These are phyloP conservation scores for Astropecten irregularis DNA, from an alignment of 53 echinoderm and acorn worm species.

Conservation along the genomic window DNA sequence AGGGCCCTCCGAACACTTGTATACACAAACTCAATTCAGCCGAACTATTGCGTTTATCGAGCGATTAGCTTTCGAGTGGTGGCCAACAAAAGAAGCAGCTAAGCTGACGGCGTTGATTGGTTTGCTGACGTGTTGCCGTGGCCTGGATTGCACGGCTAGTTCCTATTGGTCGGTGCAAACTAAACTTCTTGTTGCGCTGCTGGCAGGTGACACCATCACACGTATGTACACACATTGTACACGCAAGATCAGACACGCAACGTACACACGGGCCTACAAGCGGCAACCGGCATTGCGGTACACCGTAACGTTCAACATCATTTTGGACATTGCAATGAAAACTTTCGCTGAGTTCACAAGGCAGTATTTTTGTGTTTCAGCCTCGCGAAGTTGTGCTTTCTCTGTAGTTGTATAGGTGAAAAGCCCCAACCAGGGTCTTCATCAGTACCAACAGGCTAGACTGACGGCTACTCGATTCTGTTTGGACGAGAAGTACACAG, in stretches of 20 bases:
- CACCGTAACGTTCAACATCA: too few relatives aligned
- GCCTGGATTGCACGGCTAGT: slow-evolving; percentile 15
- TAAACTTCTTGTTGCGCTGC: slow-evolving; percentile 53
- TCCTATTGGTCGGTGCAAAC: slow-evolving; percentile 42
- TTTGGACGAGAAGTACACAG: not conserved
- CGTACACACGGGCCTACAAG: too few relatives aligned
- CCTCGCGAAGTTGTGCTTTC: not conserved
- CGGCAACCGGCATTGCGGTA: too few relatives aligned
- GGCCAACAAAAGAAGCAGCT: slow-evolving; percentile 36
- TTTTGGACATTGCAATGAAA: slow-evolving; percentile 18
- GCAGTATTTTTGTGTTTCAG: not conserved
- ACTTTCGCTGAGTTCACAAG: slow-evolving; percentile 35
- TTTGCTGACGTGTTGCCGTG: slow-evolving; percentile 21
- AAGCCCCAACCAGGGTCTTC: too few relatives aligned
- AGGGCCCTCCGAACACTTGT: slow-evolving; percentile 16
- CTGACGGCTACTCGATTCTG: too few relatives aligned
- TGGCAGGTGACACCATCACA: slow-evolving; percentile 32
- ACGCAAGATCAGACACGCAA: too few relatives aligned
- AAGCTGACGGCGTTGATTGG: slow-evolving; percentile 54
- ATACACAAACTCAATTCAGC: slow-evolving; percentile 37
- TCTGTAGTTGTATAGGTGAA: too few relatives aligned
- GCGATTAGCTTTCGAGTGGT: slow-evolving; percentile 43
- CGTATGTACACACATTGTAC: not conserved
- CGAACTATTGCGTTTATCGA: slow-evolving; percentile 35
- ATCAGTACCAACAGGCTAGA: too few relatives aligned